Evolutionary conservation across 2,888 invertebrate genomes (phyloP).

Genomic region (Uloborus plumipes): DNA sequence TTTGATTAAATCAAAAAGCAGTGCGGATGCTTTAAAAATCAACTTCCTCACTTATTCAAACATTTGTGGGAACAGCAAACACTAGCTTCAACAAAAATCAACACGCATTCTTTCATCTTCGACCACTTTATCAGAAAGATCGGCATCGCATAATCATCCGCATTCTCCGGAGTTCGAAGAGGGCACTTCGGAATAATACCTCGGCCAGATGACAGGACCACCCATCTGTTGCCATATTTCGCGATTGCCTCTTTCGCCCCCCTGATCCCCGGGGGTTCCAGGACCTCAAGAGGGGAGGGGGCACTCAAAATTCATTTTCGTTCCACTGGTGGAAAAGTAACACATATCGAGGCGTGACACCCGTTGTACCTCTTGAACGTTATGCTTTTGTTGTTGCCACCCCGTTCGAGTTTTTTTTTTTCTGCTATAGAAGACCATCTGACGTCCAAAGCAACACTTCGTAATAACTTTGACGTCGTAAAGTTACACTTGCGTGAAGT

Average conservation of each 20-base stretch:
- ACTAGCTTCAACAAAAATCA: too few relatives aligned
- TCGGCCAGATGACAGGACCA: conserved; percentile 19
- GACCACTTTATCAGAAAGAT: too few relatives aligned
- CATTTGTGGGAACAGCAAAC: too few relatives aligned
- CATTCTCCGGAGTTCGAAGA: too few relatives aligned
- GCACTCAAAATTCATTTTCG: conserved; percentile 33
- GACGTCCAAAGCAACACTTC: conserved; percentile 9
- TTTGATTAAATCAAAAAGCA: too few relatives aligned
- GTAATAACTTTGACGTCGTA: neutral
- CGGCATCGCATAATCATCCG: too few relatives aligned
- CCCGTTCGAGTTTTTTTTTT: conserved; percentile 19
- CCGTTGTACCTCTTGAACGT: conserved; percentile 24
- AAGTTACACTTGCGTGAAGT: neutral
- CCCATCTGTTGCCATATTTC: conserved; percentile 39
- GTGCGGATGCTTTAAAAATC: too few relatives aligned
- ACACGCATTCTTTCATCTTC: too few relatives aligned
- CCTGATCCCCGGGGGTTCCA: conserved; percentile 1
- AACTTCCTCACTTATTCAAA: too few relatives aligned
- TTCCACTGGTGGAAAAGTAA: conserved; percentile 1
- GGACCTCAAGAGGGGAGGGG: conserved; percentile 4
- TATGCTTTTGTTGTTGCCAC: neutral
- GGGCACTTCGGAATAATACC: too few relatives aligned
- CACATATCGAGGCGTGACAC: conserved; percentile 30
- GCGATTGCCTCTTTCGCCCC: conserved; percentile 1
- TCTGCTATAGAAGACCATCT: conserved; percentile 36